phyloP scores from a whole-genome alignment of 2,797 vertebrate species.

The Anniella stebbinsi region DNA sequence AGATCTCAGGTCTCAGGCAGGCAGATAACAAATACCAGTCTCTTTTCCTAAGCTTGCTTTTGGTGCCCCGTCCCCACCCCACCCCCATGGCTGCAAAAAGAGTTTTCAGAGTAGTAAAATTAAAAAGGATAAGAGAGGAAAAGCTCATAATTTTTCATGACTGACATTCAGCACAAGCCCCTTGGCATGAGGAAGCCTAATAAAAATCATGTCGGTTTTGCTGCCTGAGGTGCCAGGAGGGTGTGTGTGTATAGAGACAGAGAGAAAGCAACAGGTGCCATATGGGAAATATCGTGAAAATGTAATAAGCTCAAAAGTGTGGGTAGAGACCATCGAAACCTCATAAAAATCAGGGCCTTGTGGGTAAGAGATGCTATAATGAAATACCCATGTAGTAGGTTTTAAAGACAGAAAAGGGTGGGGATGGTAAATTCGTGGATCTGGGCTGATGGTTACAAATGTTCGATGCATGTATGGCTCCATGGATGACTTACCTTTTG shows the following conservation, averaged over 20 bases:
- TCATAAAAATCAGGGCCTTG: neutral
- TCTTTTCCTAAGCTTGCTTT: neutral
- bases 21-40: slow-evolving; percentile 9
- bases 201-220: slow-evolving; percentile 33
- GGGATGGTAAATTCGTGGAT: neutral
- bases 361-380: neutral
- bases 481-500: neutral
- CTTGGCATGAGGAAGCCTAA: slow-evolving; percentile 38
- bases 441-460: neutral
- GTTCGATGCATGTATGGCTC: neutral
- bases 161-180: neutral
- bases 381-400: neutral
- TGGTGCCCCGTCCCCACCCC: neutral
- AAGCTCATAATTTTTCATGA: neutral
- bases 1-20: too few relatives aligned
- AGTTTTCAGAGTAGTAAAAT: slow-evolving; percentile 5
- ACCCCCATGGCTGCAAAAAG: neutral
- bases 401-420: neutral
- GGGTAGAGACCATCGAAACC: neutral
- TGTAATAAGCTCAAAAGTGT: slow-evolving; percentile 32
- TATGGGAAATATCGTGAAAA: slow-evolving; percentile 39
- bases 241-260: neutral
- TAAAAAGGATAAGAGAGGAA: neutral
- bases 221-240: neutral
- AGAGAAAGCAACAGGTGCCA: neutral